Percentiles rank a stretch among this genome's conserved stretches.
Conservation (phyloP, 2,888 invertebrate species). For the Ecdyonurus torrentis region DNA sequence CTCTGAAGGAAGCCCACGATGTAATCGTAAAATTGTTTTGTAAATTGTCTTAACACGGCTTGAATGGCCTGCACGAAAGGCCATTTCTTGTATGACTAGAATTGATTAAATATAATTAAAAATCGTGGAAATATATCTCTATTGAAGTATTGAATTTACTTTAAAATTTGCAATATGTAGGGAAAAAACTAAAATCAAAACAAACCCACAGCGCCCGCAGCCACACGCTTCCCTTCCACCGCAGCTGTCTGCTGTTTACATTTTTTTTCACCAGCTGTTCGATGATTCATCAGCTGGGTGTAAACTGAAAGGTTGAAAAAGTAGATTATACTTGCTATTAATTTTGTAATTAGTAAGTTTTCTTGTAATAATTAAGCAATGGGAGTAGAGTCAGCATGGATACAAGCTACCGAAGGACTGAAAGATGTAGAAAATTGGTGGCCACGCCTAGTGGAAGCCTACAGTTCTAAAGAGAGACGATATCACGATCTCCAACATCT, state of each 20-base stretch:
- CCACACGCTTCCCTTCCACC: too few species aligned
- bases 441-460: neutral
- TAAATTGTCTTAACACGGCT: conserved; percentile 51
- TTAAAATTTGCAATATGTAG: too few species aligned
- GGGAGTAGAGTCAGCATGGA: neutral
- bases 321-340: too few species aligned
- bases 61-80: neutral
- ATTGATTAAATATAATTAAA: neutral
- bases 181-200: too few species aligned
- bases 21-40: conserved; percentile 61
- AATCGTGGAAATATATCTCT: neutral
- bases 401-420: neutral
- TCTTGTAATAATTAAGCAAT: neutral
- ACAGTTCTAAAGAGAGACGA: conserved; percentile 21
- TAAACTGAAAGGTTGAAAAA: too few species aligned
- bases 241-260: too few species aligned
- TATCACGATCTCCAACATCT: conserved; percentile 33
- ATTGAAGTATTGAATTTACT: neutral
- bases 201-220: too few species aligned
- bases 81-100: neutral
- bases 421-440: neutral
- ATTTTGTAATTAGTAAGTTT: too few species aligned
- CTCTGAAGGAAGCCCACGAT: conserved; percentile 55
- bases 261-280: too few species aligned
- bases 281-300: too few species aligned